Conservation (phyloP, 2,113 vertebrate genomes). For the Lampris incognitus region DNA sequence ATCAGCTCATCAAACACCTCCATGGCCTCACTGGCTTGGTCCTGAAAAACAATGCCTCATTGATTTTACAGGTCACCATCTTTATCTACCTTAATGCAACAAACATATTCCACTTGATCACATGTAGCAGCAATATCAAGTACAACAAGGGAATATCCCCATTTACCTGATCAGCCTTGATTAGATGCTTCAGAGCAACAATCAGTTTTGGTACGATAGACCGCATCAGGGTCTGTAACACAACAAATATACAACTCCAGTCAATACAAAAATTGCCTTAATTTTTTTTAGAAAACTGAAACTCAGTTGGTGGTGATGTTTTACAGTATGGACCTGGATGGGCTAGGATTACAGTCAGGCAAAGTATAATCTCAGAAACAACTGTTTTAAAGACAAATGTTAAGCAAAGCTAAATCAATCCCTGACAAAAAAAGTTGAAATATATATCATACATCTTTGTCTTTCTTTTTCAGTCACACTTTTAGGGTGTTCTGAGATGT, state of each 20-base stretch:
- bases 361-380: neutral
- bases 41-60: constrained; percentile 65
- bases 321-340: neutral
- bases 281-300: neutral
- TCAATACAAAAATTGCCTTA: neutral
- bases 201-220: constrained; percentile 85
- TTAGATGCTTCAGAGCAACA: constrained; percentile 82
- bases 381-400: neutral
- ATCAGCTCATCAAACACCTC: constrained; percentile 91
- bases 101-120: neutral
- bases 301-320: neutral
- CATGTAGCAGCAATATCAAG: neutral
- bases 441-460: neutral
- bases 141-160: neutral
- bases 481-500: neutral
- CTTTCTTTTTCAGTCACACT: neutral
- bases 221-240: constrained; percentile 81
- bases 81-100: neutral
- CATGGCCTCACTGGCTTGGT: constrained; percentile 87
- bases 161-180: constrained; percentile 85
- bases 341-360: neutral
- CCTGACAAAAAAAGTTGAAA: neutral
- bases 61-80: neutral
- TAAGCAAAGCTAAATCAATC: neutral
- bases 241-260: constrained; percentile 28